Base-by-base conservation (phyloP, 2,888 invertebrate species). In the Balanococcus diminutus region DNA sequence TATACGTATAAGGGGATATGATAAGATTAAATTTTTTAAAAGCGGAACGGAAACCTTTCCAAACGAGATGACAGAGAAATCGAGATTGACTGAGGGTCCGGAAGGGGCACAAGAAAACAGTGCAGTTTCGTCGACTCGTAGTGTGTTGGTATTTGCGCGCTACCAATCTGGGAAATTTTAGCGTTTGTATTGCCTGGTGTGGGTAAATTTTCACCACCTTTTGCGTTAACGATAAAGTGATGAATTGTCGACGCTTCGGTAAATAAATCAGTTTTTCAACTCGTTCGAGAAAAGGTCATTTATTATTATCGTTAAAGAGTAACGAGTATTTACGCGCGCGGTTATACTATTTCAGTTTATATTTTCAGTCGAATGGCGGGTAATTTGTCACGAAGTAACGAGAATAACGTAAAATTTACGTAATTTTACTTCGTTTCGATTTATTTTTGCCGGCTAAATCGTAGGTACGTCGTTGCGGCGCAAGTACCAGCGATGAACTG, bases 211-310 rank as follows among this genome's bases (percentile, higher is more conserved):
- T 67, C 61, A 67, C 9, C 61, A 25, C 61, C 51, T 51, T 51
- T 51, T 51, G 28, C 9, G 61, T 67, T 67, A 67, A 67, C 61
- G 61, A 67, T 28, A 28, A 67, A 67, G 61, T 67, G 61, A 67
- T 67, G 61, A 67, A 67, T 67, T 28, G 61, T 28, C 61, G 61
- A 67, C 28, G 61, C 28, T 67, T 67, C 61, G 61, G 75, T 75
- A 75, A 75, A 75, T 75, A 75, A 75, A 75, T 75, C 75, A 75
- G 75, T 75, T 75, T 75, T 75, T 75, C 75, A 36, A 75, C 75
- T 75, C 32, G 75, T 75, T 75, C 75, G 32, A 75, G 32, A 75
- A 75, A 75, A 75, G 75, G 75, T 75, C 75, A 75, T 75, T 75
- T 75, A 32, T 75, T 75, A 75, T 75, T 75, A 75, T 75, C 32